Conservation (phyloP, 2,113 vertebrate genomes). For the Microtus richardsoni region DNA sequence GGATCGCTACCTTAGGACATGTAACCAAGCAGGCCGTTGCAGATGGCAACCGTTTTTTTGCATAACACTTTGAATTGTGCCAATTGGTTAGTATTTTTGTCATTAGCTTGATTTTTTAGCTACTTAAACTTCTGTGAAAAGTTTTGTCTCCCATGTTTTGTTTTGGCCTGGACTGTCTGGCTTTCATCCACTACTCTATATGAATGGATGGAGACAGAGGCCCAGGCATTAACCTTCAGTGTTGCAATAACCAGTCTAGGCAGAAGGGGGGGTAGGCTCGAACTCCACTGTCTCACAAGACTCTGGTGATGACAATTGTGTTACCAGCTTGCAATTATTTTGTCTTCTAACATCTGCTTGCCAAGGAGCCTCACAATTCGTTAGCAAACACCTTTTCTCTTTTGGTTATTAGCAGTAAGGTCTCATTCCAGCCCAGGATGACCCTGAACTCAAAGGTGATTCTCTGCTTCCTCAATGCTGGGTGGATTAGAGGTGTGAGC, state of each 20-base stretch:
- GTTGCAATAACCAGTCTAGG: neutral
- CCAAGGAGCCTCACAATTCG: neutral
- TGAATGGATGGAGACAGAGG: neutral
- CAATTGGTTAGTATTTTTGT: neutral
- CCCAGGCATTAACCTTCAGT: neutral
- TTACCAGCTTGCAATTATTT: neutral
- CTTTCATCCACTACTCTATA: neutral
- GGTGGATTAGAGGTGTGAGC: neutral
- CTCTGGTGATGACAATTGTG: neutral
- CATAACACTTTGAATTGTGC: neutral
- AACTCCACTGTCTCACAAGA: neutral
- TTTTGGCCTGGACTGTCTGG: neutral
- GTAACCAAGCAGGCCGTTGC: conserved; percentile 3
- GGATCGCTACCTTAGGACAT: neutral
- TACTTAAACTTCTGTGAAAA: neutral
- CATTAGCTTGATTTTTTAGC: conserved; percentile 46
- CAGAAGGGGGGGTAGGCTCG: neutral
- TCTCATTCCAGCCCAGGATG: neutral
- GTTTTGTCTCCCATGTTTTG: neutral
- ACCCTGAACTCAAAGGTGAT: neutral
- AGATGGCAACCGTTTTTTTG: neutral
- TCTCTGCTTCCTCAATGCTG: neutral
- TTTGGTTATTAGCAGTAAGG: neutral
- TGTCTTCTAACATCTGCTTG: neutral
- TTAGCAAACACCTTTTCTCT: neutral